Evolutionary conservation across 53 echinoderm and acorn worm genomes (phyloP), one percentile per base, ranked within the genome.

Genomic region (Stichopus horrens): DNA sequence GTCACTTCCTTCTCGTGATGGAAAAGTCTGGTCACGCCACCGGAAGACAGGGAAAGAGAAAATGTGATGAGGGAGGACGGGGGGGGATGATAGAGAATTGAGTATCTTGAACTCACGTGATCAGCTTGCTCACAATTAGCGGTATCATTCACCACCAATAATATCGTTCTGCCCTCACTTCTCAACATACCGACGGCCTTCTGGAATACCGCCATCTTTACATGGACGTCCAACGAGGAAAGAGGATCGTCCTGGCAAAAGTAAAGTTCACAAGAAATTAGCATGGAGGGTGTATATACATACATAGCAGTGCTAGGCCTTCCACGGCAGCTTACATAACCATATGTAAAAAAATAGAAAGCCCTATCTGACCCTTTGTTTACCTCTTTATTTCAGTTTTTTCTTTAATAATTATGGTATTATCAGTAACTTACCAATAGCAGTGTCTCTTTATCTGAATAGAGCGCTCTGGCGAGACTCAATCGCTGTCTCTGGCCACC

Each of bases 171-270:
- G 60, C 82, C 84, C 78, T 93, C 90, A 7, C 71, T 88, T 14
- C 81, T 58, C 9, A 91, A 52, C 53, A 83, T 83, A 4, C 88
- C 86, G 9, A 90, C 78, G 19, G 82, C 90, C 16, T 90, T 83
- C 10, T 90, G 53, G 77, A 93, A 88, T 63, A 93, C 85, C 19
- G 90, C 86, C n/a, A 53, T 73, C 22, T 88, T 87, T 14, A 93
- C 93, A 58, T 92, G 90, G 14, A 90, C 93, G 23, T 92, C 93
- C 9, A 90, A 23, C 18, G 93, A 90, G 18, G 93, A 93, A 4
- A 93, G 84, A 16, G 93, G 93, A 59, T 93, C 93, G 7, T 90
- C 90, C 93, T 93, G 20, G 9, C 7, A 57, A 23, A 11, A 6
- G 77, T 71, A 71, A 71, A 71, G 11, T 0, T 37, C 37, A 37